These are phyloP conservation scores for Enteromius paludinosus DNA, from an alignment of 2,797 vertebrate genomes.

Conservation along the genomic window DNA sequence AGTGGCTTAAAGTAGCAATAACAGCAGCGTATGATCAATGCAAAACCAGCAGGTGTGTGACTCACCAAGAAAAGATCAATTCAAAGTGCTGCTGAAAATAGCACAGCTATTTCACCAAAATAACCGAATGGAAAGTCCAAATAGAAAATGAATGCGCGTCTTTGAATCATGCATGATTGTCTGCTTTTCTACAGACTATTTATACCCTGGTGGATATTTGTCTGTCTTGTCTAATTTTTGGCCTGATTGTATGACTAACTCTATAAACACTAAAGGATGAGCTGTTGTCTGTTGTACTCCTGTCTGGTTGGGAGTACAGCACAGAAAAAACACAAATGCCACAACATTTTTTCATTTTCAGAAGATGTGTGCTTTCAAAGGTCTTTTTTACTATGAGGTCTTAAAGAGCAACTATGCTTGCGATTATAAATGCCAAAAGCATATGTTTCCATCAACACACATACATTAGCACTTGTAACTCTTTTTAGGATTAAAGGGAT, in stretches of 20 bases:
- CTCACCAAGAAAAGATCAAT: conserved; percentile 44
- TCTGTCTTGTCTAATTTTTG: conserved; percentile 16
- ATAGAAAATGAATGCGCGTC: neutral
- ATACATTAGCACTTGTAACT: neutral
- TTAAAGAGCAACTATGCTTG: neutral
- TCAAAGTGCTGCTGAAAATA: conserved; percentile 55
- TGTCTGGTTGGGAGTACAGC: conserved; percentile 2
- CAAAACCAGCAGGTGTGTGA: conserved; percentile 37
- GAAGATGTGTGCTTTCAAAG: neutral
- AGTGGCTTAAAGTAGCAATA: conserved; percentile 46
- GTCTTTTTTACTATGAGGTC: neutral
- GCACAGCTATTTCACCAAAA: conserved; percentile 33
- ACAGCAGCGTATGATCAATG: conserved; percentile 28
- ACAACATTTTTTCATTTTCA: neutral
- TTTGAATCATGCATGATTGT: conserved; percentile 40
- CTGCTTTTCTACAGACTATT: conserved; percentile 22
- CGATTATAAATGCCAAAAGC: neutral
- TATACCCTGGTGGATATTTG: neutral
- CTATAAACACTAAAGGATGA: neutral
- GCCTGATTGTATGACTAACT: conserved; percentile 14
- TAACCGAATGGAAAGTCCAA: neutral
- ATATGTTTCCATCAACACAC: neutral
- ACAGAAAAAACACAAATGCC: neutral
- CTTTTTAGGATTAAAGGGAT: neutral
- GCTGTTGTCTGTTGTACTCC: neutral